phyloP scores from a whole-genome alignment of 2,797 vertebrate species.

The Macropus fuliginosus region DNA sequence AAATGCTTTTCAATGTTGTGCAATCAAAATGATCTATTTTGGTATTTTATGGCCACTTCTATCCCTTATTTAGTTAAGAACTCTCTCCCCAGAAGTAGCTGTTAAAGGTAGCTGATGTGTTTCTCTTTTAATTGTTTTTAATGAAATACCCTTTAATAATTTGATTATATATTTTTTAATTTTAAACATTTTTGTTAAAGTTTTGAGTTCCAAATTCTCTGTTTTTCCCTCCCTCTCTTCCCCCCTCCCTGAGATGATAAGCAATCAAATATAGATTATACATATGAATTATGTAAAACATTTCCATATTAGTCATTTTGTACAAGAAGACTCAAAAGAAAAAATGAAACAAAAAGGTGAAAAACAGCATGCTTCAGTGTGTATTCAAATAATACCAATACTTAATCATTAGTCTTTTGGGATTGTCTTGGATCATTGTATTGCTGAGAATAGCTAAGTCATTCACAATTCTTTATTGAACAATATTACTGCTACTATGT shows the following conservation, averaged over 20 bases:
- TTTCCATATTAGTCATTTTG: neutral
- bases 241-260: neutral
- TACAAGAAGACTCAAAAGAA: neutral
- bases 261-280: neutral
- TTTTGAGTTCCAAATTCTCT: neutral
- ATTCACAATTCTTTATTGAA: neutral
- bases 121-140: neutral
- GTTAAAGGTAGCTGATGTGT: neutral
- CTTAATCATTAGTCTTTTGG: neutral
- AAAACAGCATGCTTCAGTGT: neutral
- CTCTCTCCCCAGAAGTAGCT: too few relatives aligned
- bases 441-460: neutral
- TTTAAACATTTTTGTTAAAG: neutral
- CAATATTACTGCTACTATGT: neutral
- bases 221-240: neutral
- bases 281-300: neutral
- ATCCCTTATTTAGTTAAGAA: neutral
- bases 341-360: neutral
- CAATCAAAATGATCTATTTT: neutral
- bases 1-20: neutral
- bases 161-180: neutral
- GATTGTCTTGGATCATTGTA: neutral
- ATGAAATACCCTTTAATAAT: neutral
- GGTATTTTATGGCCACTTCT: neutral
- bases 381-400: neutral